phyloP scores from a whole-genome alignment of 2,797 vertebrate genomes.

The Dicrostonyx torquatus region DNA sequence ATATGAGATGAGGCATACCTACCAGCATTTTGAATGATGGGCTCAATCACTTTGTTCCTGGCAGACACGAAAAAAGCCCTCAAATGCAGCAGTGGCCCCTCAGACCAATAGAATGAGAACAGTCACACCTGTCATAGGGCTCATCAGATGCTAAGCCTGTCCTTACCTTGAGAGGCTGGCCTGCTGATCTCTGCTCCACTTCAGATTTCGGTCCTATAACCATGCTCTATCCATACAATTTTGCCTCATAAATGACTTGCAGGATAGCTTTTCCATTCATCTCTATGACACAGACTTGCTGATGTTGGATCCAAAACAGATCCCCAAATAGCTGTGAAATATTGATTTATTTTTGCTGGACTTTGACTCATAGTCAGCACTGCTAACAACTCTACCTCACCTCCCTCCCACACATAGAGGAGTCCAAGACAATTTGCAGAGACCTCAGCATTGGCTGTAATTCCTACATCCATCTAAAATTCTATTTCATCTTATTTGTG shows the following conservation, averaged over 20 bases:
- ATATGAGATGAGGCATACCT: background rate
- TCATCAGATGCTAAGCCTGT: background rate
- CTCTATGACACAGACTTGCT: background rate
- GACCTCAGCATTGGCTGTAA: background rate
- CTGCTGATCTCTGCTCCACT: background rate
- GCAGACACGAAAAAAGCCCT: background rate
- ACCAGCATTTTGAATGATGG: background rate
- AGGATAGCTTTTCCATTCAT: background rate
- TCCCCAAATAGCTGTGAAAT: background rate
- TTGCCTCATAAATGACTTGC: background rate
- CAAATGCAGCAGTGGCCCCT: background rate
- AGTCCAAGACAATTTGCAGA: background rate
- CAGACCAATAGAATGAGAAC: background rate
- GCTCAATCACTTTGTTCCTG: background rate
- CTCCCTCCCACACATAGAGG: too few relatives aligned
- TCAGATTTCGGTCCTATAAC: background rate
- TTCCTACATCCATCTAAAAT: background rate
- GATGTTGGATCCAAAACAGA: background rate
- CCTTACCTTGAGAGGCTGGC: background rate
- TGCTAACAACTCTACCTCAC: background rate
- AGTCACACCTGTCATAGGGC: background rate
- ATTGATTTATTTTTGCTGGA: background rate
- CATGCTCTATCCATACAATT: too few relatives aligned
- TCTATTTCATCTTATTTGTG: background rate
- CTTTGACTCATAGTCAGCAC: background rate